Evolutionary conservation across 2,888 invertebrate genomes (phyloP), one percentile per base, ranked within the genome.

Genomic region (Dioctria rufipes): DNA sequence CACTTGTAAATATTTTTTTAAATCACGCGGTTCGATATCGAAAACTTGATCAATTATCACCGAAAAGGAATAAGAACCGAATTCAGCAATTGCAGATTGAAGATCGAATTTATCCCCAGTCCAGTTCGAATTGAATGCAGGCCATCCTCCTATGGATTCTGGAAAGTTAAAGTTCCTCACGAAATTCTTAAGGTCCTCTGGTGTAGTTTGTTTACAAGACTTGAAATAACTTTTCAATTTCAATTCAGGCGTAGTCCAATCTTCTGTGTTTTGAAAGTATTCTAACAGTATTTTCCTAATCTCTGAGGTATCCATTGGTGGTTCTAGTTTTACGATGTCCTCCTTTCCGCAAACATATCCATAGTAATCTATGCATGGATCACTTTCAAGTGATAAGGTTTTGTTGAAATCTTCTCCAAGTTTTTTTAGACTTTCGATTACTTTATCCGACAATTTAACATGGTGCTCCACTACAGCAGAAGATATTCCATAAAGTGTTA

Each of bases 1-100:
- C 8, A 69, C 6, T 8, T 9, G 4, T 11, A 69, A 3, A 4
- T 37, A 25, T 51, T 69, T 51, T 25, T 13, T 39, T 8, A 51
- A 49, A 11, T n/a, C 39, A 58, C 6, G 8, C 2, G 13, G 4
- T 37, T 73, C 60, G n/a, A 54, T n/a, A n/a, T 54, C 54, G 11
- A 54, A 54, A 4, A 11, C 54, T n/a, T 54, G 54, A n/a, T 58
- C n/a, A 58, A 73, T 2, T n/a, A 73, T 37, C 6, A 73, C 73
- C 6, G 40, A n/a, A 2, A 39, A 5, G 13, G 9, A 25, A 9
- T 58, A 54, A 0, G 13, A 11, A 1, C 5, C 25, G 1, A 73
- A 58, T 60, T 73, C 73, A 11, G 73, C 73, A 40, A 73, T 73
- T 13, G 73, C 73, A 40, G 6, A 8, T 40, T 73, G 11, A 8